phyloP scores from a whole-genome alignment of 2,113 vertebrate species.

The Vombatus ursinus region DNA sequence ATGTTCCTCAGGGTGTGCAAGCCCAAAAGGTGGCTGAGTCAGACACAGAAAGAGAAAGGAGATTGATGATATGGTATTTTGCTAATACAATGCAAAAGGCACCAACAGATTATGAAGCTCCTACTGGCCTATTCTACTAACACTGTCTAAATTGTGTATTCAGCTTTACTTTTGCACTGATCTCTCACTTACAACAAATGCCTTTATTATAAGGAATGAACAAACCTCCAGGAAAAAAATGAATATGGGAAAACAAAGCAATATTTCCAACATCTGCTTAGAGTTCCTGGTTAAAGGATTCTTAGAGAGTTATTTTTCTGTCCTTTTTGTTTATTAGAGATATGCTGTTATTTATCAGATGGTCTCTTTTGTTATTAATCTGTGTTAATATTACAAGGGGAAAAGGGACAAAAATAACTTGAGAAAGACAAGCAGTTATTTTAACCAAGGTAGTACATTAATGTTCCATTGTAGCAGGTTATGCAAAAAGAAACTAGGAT shows the following conservation, averaged over 20 bases:
- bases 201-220: conserved; percentile 77
- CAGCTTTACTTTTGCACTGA: conserved; percentile 70
- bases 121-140: conserved; percentile 69
- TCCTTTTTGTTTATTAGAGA: neutral
- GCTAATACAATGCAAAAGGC: conserved; percentile 79
- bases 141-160: conserved; percentile 79
- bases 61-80: conserved; percentile 83
- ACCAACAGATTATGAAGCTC: conserved; percentile 79
- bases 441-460: neutral
- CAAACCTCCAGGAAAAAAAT: conserved; percentile 66
- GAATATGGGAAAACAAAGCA: conserved; percentile 63
- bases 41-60: conserved; percentile 77
- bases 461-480: conserved; percentile 1
- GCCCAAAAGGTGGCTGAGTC: conserved; percentile 79
- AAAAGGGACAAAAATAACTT: neutral
- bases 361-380: conserved; percentile 36
- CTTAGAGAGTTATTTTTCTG: conserved; percentile 37
- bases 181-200: conserved; percentile 73
- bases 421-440: neutral
- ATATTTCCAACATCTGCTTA: conserved; percentile 58
- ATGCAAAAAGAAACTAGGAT: neutral
- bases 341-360: conserved; percentile 38
- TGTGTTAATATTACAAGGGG: conserved; percentile 25
- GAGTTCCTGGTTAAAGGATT: conserved; percentile 55
- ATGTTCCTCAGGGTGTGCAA: conserved; percentile 77